These are phyloP conservation scores for Drosophila micromelanica DNA, from an alignment of 1,140 invertebrate genomes.

Conservation along the genomic window DNA sequence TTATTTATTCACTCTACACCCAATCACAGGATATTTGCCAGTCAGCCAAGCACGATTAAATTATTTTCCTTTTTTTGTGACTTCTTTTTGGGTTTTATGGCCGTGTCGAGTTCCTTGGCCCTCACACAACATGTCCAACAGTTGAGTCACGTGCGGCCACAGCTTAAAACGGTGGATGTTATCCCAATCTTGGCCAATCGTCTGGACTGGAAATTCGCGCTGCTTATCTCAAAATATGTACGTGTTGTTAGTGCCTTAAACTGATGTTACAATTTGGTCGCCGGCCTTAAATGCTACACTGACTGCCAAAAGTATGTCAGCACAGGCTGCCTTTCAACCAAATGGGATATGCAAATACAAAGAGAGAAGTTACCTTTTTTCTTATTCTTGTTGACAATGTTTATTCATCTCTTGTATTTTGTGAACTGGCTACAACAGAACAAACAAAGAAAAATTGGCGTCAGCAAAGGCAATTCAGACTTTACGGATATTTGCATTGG, in stretches of 20 bases:
- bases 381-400: neutral
- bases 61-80: neutral
- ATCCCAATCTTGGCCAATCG: slow-evolving; percentile 4
- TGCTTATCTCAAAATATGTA: slow-evolving; percentile 3
- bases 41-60: neutral
- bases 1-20: no score
- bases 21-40: neutral
- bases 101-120: slow-evolving; percentile 1
- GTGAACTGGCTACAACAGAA: neutral
- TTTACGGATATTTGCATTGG: neutral
- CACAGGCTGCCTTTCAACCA: neutral
- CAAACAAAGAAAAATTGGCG: neutral
- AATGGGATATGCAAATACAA: neutral
- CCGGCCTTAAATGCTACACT: neutral
- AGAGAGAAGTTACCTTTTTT: slow-evolving; percentile 1
- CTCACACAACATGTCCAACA: neutral
- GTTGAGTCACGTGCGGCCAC: slow-evolving; percentile 21
- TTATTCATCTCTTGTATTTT: slow-evolving; percentile 13
- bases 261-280: neutral
- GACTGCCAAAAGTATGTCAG: neutral
- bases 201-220: neutral
- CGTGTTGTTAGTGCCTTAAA: neutral
- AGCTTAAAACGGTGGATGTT: slow-evolving; percentile 6
- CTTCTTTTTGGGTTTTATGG: neutral
- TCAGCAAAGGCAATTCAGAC: neutral